Base-by-base conservation (phyloP, 2,113 vertebrate species). In the Corythaeola cristata region DNA sequence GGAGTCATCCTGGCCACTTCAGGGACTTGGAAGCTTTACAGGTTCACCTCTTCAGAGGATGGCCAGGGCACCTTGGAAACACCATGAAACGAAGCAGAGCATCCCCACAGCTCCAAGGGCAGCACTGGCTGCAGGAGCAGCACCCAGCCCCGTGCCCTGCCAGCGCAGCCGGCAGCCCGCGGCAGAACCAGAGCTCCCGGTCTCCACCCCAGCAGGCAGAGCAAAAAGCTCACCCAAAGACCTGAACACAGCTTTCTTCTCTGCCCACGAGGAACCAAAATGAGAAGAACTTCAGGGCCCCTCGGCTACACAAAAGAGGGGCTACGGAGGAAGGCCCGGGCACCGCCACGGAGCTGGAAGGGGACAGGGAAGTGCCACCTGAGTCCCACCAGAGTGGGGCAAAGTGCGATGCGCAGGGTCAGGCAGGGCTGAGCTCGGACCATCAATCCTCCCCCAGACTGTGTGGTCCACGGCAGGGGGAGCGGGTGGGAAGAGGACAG, bases 361-460 rank as follows among this genome's bases (percentile, higher is more conserved):
- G 35, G 30, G 23, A 49, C 60, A 15, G 37, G 59, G 56, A 75
- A 32, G 39, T 2, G 7, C 12, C 32, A 35, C 12, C 15, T 1
- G 5, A 50, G 30, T 39, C 24, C 58, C 63, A 39, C 30, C 37
- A 53, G 47, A 58, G 39, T 0, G 1, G 15, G 56, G 52, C 64
- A 49, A 26, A 60, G 66, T 1, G 5, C 2, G 4, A 12, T 9
- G 19, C 12, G 12, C 73, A 74, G 82, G 81, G 87, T 35, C 58
- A 82, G 8, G 4, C 15, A 49, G 64, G 74, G 64, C 95, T 86
- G 60, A 95, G 77, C 41, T 53, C 11, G 10, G 52, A 66, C 94
- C 94, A 89, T 94, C 96, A 68, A 28, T 94, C 89, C 83, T 93
- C 78, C 91, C 91, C 84, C 71, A 69, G 12, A 86, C 33, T 17